A percentile compares a stretch with the other conserved stretches of the same genome.
phyloP scores from a whole-genome alignment of 2,888 invertebrate genomes.

The Bugulina stolonifera region DNA sequence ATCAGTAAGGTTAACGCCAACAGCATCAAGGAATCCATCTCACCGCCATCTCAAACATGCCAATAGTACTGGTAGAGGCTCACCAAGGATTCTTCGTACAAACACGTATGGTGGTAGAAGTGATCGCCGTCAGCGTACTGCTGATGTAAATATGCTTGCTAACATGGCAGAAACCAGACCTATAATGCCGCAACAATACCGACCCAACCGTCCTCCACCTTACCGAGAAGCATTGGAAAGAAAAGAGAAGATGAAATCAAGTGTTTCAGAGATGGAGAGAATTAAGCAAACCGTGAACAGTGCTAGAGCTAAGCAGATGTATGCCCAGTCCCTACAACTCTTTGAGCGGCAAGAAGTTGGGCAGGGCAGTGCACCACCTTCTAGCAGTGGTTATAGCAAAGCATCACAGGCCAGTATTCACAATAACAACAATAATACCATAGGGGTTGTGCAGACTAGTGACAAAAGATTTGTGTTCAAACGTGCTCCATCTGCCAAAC shows the following conservation, averaged over 20 bases:
- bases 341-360: slow-evolving; percentile 27
- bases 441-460: background rate
- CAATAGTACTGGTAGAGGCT: background rate
- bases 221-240: slow-evolving; percentile 43
- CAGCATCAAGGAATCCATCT: background rate
- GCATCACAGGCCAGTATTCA: background rate
- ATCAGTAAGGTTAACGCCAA: background rate
- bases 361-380: background rate
- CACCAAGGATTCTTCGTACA: slow-evolving; percentile 9
- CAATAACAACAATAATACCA: slow-evolving; percentile 8
- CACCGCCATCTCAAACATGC: background rate
- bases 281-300: slow-evolving; percentile 38
- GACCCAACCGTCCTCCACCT: slow-evolving; percentile 43
- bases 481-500: slow-evolving; percentile 1
- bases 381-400: no score
- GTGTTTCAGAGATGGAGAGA: slow-evolving; percentile 32
- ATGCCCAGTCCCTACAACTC: slow-evolving; percentile 40
- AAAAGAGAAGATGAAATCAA: slow-evolving; percentile 29
- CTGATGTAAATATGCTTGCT: background rate
- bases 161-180: slow-evolving; percentile 21
- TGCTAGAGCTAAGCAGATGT: slow-evolving; percentile 39
- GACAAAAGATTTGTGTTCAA: slow-evolving; percentile 10
- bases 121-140: background rate
- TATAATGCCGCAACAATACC: slow-evolving; percentile 24
- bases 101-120: slow-evolving; percentile 3